These are phyloP conservation scores for Penaeus monodon DNA, from an alignment of 2,888 invertebrate species.

Conservation along the genomic window DNA sequence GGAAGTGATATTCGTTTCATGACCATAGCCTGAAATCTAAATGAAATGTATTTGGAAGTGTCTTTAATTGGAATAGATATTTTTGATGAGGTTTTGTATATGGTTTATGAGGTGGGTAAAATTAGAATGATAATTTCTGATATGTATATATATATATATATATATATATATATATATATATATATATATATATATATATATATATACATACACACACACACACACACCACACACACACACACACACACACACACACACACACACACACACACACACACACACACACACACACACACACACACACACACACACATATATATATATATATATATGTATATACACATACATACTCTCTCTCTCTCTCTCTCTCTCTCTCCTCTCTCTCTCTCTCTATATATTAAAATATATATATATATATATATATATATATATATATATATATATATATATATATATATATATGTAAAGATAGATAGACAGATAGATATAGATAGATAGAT, in stretches of 20 bases:
- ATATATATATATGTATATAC: conserved; percentile 5
- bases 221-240: neutral
- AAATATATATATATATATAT: too few relatives aligned
- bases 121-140: too few relatives aligned
- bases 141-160: too few relatives aligned
- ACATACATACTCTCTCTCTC: neutral
- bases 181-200: neutral
- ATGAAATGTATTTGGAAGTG: too few relatives aligned
- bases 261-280: too few relatives aligned
- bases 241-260: neutral
- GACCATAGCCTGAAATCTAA: too few relatives aligned
- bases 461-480: neutral
- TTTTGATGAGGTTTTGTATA: too few relatives aligned
- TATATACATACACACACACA: neutral
- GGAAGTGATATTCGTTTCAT: too few relatives aligned
- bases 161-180: conserved; percentile 1
- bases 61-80: too few relatives aligned
- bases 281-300: neutral
- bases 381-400: too few relatives aligned
- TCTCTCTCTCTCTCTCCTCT: too few relatives aligned
- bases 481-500: neutral
- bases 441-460: neutral
- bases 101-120: too few relatives aligned
- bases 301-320: conserved; percentile 4
- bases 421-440: conserved; percentile 2